These are phyloP conservation scores for Rhinogobio ventralis DNA, from an alignment of 2,797 vertebrate genomes.

Conservation along the genomic window DNA sequence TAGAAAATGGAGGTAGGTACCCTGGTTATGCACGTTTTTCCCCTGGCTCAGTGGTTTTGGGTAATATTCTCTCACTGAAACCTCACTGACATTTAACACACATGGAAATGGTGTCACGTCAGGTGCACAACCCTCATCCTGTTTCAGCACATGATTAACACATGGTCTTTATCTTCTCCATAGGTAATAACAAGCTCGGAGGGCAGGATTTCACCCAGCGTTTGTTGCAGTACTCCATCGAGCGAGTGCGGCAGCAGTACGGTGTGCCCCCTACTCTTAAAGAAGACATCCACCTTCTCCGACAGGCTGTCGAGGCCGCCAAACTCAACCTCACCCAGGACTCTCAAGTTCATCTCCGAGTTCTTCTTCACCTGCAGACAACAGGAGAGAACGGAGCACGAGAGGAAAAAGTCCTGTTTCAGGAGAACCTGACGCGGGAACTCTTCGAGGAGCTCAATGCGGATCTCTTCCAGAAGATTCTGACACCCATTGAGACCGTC, in stretches of 20 bases:
- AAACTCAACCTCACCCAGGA: slow-evolving; percentile 91
- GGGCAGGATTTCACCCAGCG: slow-evolving; percentile 98
- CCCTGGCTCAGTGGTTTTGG: background rate
- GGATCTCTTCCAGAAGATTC: slow-evolving; percentile 95
- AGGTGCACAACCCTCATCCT: background rate
- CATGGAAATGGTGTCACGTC: background rate
- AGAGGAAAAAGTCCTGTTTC: slow-evolving; percentile 77
- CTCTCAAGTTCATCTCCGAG: slow-evolving; percentile 72
- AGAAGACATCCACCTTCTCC: slow-evolving; percentile 90
- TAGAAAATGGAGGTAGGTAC: background rate
- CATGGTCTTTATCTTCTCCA: slow-evolving; percentile 24
- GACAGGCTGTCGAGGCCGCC: slow-evolving; percentile 90
- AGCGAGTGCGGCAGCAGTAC: slow-evolving; percentile 79
- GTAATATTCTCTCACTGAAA: background rate
- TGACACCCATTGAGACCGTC: slow-evolving; percentile 88
- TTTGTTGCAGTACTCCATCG: slow-evolving; percentile 85
- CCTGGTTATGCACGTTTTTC: background rate
- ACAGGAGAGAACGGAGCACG: slow-evolving; percentile 54
- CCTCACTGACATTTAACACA: slow-evolving; percentile 4
- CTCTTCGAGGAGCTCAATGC: slow-evolving; percentile 91
- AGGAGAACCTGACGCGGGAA: slow-evolving; percentile 80
- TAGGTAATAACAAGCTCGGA: slow-evolving; percentile 94
- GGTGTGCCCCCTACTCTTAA: slow-evolving; percentile 84
- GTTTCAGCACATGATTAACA: background rate
- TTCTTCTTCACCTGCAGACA: slow-evolving; percentile 80